Base-by-base conservation (phyloP, 53 echinoderm and acorn worm genomes). In the Zoroaster sp. region DNA sequence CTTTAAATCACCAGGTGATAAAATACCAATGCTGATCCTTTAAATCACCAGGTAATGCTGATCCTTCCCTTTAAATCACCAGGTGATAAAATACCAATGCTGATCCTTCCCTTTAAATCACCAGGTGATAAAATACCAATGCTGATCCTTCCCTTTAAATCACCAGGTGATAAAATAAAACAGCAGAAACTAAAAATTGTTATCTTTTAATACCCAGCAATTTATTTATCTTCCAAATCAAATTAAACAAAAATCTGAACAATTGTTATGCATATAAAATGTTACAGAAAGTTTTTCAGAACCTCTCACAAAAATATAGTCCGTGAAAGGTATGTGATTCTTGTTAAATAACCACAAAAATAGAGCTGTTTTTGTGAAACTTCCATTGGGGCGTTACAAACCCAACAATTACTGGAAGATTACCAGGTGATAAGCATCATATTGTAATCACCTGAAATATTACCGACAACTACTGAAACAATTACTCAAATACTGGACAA, bases 301-400 rank as follows among this genome's bases (percentile, higher is more conserved):
- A 36, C 45, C 78, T 65, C 42, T 81, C 81, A 67, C 81, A 81
- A 81, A 81, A 81, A 81, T 81, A 81, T 39, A 81, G 66, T 40
- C 36, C 42, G 30, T 39, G 42, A 39, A n/a, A 41, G 81, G 42
- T 66, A 40, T 15, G 36, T 43, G 21, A 23, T 43, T 81, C 38
- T 39, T 10, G 66, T 67, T 67, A 81, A 81, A 81, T 67, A 81
- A 66, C 66, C 66, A 81, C 66, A 66, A 81, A 81, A 81, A 81
- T 76, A 76, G 76, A 76, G 32, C 18, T 15, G 42, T 59, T 59
- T 59, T 59, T 28, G 63, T 59, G 63, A 28, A 59, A 59, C 25
- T 7, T 59, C 7, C 8, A 28, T 9, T 8, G 10, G 25, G 63
- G 28, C 1, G 28, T 28, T 25, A 10, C 21, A 25, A 59, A 28